These are phyloP conservation scores for Melanotaenia duboulayi DNA, from an alignment of 2,113 vertebrate genomes.

Conservation along the genomic window DNA sequence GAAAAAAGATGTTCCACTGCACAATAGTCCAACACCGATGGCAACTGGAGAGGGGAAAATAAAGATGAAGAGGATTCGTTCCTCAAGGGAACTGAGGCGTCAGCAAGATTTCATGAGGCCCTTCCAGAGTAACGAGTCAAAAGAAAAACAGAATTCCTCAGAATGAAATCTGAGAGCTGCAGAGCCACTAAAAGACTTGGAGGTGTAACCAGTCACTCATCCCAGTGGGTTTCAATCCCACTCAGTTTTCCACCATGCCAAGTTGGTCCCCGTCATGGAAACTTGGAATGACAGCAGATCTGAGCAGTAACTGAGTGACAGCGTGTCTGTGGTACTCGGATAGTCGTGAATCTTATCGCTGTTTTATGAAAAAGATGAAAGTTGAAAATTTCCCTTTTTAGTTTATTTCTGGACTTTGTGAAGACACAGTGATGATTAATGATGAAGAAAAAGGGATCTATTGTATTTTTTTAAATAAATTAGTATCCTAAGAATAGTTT, in stretches of 20 bases:
- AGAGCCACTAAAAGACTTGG: conserved; percentile 6
- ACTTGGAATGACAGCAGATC: conserved; percentile 31
- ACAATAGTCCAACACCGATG: conserved; percentile 31
- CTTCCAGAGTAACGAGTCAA: conserved; percentile 8
- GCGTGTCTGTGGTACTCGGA: no score
- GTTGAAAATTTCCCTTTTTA: no score
- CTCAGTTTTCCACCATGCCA: neutral
- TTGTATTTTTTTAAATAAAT: no score
- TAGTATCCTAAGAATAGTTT: no score
- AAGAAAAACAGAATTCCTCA: conserved; percentile 23
- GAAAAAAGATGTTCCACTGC: conserved; percentile 12
- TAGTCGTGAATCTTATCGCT: no score
- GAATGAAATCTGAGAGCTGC: conserved; percentile 3
- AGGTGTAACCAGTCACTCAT: conserved; percentile 3
- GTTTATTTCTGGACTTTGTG: no score
- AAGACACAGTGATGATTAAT: no score
- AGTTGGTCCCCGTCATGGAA: conserved; percentile 32
- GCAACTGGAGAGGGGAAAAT: conserved; percentile 13
- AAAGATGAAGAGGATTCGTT: conserved; percentile 40
- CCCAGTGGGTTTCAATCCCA: neutral
- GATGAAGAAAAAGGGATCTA: no score
- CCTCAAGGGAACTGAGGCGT: conserved; percentile 29
- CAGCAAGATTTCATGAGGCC: conserved; percentile 25
- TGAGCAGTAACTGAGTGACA: conserved; percentile 17
- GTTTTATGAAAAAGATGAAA: no score